These are phyloP conservation scores for Diplodus sargus DNA, from an alignment of 2,797 vertebrate species.

Conservation along the genomic window DNA sequence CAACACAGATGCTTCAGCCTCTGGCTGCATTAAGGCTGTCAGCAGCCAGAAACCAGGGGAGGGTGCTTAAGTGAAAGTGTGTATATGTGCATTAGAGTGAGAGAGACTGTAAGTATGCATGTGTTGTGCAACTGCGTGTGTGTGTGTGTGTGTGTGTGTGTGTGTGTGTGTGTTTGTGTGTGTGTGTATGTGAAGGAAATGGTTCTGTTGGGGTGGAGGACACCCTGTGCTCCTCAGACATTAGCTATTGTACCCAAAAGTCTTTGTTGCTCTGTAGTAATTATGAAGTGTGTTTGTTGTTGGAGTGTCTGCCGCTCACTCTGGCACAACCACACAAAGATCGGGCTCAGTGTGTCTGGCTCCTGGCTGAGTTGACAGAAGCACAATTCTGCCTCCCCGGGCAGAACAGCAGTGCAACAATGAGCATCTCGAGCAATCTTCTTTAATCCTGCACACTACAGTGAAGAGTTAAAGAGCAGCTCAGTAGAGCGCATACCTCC, in stretches of 20 bases:
- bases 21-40: conserved; percentile 50
- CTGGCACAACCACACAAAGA: conserved; percentile 48
- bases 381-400: conserved; percentile 9
- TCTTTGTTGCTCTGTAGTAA: conserved; percentile 73
- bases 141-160: conserved; percentile 20
- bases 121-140: neutral
- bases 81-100: conserved; percentile 18
- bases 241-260: conserved; percentile 70
- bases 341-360: conserved; percentile 18
- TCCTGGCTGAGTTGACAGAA: conserved; percentile 34
- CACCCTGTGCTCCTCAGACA: conserved; percentile 58
- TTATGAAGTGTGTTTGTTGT: conserved; percentile 72
- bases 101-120: neutral
- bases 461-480: neutral
- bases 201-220: conserved; percentile 43
- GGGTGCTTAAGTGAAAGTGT: conserved; percentile 32
- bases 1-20: conserved; percentile 73
- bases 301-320: conserved; percentile 43
- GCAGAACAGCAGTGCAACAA: neutral
- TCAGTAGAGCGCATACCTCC: too few species aligned
- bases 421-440: neutral
- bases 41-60: conserved; percentile 44
- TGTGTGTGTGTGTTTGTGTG: neutral
- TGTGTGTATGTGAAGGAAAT: conserved; percentile 47
- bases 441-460: neutral